Base-by-base conservation (phyloP, 2,888 invertebrate species). In the Elaeidobius kamerunicus region DNA sequence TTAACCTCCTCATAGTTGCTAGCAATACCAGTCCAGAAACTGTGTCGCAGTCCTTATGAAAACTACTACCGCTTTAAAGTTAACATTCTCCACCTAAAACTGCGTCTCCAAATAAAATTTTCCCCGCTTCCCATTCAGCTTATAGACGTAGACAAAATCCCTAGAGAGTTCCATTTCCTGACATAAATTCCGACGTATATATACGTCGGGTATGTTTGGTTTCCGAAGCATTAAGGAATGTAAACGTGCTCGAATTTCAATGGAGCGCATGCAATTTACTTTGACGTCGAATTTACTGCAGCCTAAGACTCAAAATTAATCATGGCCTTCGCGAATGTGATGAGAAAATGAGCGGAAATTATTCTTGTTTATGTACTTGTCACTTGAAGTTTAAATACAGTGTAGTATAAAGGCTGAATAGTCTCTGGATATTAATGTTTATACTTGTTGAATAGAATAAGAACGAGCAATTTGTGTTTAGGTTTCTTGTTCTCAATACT, bases 241-340 rank as follows among this genome's bases (percentile, higher is more conserved):
- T 44, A 51, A 30, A 48, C 47, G 40, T 48, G 47, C 40, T 32
- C 16, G 20, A 32, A 32, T 48, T 48, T 40, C 47, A 18, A 48
- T 32, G 40, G 19, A 20, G 20, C 16, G n/a, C 2, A 2, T 39
- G 40, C 44, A 35, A 44, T 44, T 44, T 35, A 7, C 19, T 20
- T 44, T 35, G 23, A 34, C n/a, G 9, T 35, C 20, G 20, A 44
- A 44, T 11, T 23, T 35, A 15, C n/a, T 32, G n/a, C 32, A 12
- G 32, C 4, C 23, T 23, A 23, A 23, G 23, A 6, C 9, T 6
- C 5, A 23, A 23, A 6, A 23, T 23, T 23, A 23, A 23, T 9
- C 23, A 23, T 23, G 4, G 9, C 5, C 9, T 23, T 9, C 23
- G n/a, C n/a, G n/a, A n/a, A n/a, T n/a, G n/a, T n/a, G 9, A 23